These are phyloP conservation scores for Caenorhabditis latens DNA, from an alignment of 1,140 invertebrate species.

Conservation along the genomic window DNA sequence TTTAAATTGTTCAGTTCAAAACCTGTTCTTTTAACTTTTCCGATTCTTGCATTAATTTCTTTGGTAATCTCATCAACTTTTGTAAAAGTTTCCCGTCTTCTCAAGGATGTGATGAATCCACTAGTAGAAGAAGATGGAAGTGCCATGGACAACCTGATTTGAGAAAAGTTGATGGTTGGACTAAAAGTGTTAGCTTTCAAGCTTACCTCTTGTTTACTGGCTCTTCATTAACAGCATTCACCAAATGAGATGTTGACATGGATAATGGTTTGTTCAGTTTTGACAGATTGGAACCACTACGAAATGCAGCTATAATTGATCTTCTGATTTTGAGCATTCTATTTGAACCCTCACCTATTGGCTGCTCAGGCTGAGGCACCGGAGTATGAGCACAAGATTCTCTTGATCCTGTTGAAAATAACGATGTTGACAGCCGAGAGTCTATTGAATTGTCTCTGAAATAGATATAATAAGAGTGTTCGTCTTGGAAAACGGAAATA, in stretches of 20 bases:
- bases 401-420: slow-evolving; percentile 41
- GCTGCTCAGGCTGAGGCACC: slow-evolving; percentile 41
- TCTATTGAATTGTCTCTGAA: slow-evolving; percentile 56
- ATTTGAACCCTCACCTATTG: neutral
- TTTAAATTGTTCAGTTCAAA: neutral
- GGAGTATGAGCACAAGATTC: slow-evolving; percentile 36
- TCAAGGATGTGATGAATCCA: slow-evolving; percentile 15
- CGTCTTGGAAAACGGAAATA: neutral
- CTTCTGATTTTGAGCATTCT: neutral
- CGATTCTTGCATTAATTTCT: slow-evolving; percentile 26
- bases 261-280: slow-evolving; percentile 21
- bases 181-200: neutral
- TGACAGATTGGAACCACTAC: neutral
- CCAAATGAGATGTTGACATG: slow-evolving; percentile 31
- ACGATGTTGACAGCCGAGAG: slow-evolving; percentile 54
- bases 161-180: neutral
- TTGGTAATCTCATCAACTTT: slow-evolving; percentile 50
- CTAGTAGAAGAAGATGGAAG: slow-evolving; percentile 34
- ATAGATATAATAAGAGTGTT: neutral
- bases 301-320: neutral
- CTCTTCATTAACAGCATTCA: neutral
- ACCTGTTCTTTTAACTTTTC: slow-evolving; percentile 44
- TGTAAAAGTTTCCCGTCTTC: slow-evolving; percentile 54
- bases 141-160: slow-evolving; percentile 33
- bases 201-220: neutral